Conservation (phyloP, 2,113 vertebrate genomes). For the Syrmaticus mikado region DNA sequence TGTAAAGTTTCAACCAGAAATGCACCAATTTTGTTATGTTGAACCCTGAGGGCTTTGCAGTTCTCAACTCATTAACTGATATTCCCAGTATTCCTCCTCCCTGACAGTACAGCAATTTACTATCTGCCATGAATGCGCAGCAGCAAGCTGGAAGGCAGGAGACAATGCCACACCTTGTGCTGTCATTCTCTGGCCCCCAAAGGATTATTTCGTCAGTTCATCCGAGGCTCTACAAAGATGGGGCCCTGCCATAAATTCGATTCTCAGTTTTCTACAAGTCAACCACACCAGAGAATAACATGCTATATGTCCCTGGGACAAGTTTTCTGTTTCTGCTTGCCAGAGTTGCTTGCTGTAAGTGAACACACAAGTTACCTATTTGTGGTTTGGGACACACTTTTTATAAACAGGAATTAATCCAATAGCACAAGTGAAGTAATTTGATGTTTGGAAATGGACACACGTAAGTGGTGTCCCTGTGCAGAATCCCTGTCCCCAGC, state of each 20-base stretch:
- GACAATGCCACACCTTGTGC: not conserved
- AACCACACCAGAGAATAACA: not conserved
- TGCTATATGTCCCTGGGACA: rapidly evolving
- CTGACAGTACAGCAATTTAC: not conserved
- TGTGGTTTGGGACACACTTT: not conserved
- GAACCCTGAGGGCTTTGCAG: not conserved
- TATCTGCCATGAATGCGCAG: not conserved
- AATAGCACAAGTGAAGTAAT: not conserved
- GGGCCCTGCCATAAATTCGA: not conserved
- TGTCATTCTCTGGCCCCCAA: not conserved
- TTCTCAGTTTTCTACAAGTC: not conserved
- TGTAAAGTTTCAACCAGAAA: not conserved
- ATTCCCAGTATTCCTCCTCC: not conserved
- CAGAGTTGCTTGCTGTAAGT: not conserved
- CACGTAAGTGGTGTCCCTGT: not conserved
- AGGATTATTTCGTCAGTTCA: not conserved
- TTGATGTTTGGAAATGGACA: not conserved
- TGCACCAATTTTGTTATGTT: not conserved
- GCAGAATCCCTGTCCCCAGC: not conserved
- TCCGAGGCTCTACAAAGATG: not conserved
- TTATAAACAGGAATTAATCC: not conserved
- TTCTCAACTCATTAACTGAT: not conserved
- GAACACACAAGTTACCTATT: not conserved
- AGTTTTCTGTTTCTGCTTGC: not conserved
- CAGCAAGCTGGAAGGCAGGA: not conserved